A percentile compares a stretch with the other conserved stretches of the same genome.
phyloP scores from a whole-genome alignment of 1,140 invertebrate species.

The Cephus cinctus region DNA sequence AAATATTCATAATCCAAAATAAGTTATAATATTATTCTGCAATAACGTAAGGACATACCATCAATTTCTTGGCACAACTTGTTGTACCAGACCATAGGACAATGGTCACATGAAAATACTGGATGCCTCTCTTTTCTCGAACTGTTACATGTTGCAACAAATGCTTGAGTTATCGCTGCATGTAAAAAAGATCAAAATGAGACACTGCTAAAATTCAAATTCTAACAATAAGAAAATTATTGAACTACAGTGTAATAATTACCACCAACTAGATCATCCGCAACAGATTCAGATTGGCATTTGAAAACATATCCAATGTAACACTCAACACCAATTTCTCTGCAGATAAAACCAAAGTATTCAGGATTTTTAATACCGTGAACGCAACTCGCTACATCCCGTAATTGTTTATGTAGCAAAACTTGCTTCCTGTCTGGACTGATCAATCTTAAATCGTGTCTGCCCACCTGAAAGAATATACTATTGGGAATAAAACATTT shows the following conservation, averaged over 20 bases:
- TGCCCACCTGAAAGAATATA: conserved; percentile 80
- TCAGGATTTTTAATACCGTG: conserved; percentile 78
- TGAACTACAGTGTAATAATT: conserved; percentile 22
- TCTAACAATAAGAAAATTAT: neutral
- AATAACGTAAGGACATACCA: no score
- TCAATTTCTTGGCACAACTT: conserved; percentile 86
- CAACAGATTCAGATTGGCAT: conserved; percentile 81
- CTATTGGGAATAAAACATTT: no score
- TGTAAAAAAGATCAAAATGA: conserved; percentile 2
- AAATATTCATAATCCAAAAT: no score
- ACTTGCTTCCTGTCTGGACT: conserved; percentile 90
- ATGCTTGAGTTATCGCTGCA: conserved; percentile 81
- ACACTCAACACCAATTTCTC: conserved; percentile 65
- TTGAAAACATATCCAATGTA: conserved; percentile 89
- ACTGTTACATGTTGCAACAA: conserved; percentile 65
- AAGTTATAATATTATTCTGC: conserved; percentile 2
- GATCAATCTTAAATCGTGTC: conserved; percentile 83
- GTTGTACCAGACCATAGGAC: conserved; percentile 95
- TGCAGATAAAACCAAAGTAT: conserved; percentile 91
- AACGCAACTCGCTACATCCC: conserved; percentile 86
- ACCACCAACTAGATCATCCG: conserved; percentile 77
- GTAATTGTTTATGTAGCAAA: conserved; percentile 81
- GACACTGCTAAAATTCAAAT: neutral
- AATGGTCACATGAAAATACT: conserved; percentile 76
- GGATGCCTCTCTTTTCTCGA: conserved; percentile 54